Percentiles rank a stretch among this genome's conserved stretches.
phyloP scores from a whole-genome alignment of 1,140 invertebrate species.

The Gyrodactylus salaris region DNA sequence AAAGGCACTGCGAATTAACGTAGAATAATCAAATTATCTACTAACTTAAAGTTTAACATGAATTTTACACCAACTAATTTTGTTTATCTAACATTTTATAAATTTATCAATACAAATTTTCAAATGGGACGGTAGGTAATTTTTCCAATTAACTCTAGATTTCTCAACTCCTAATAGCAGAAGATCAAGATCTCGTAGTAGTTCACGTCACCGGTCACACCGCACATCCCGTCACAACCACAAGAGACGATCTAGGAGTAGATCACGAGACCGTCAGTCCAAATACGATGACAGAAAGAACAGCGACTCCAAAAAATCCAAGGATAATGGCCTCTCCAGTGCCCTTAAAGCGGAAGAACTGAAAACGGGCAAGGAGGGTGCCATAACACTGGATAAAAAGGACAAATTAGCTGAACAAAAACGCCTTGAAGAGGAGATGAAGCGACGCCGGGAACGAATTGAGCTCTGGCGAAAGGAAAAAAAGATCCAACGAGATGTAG shows the following conservation, averaged over 20 bases:
- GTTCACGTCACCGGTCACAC: not conserved
- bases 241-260: not conserved
- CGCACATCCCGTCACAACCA: not conserved
- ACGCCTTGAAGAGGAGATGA: not conserved
- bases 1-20: no score
- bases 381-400: not conserved
- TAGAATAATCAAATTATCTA: no score
- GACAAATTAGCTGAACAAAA: not conserved
- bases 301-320: not conserved
- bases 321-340: not conserved
- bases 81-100: no score
- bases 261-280: not conserved
- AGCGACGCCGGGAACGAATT: conserved; percentile 3
- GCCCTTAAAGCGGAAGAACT: not conserved
- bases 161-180: not conserved
- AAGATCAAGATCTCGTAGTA: not conserved
- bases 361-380: not conserved
- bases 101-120: no score
- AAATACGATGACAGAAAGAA: not conserved
- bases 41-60: no score
- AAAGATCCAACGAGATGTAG: not conserved
- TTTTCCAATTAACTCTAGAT: not conserved
- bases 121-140: not conserved
- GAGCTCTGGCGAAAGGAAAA: conserved; percentile 1
- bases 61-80: no score